Base-by-base conservation (phyloP, 2,888 invertebrate species). In the Pristionchus japonicus region DNA sequence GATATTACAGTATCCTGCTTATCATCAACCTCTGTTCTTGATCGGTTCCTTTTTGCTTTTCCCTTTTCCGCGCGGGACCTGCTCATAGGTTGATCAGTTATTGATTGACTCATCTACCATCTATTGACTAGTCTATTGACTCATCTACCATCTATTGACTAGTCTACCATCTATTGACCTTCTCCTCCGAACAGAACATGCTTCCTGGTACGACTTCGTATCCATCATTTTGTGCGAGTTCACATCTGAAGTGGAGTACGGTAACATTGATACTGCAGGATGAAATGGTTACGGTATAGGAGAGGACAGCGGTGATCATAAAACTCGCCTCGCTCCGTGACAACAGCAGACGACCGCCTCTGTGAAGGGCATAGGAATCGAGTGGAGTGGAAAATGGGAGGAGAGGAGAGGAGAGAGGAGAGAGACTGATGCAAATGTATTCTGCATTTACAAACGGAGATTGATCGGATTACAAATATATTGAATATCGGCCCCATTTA, bases 311-410 rank as follows among this genome's bases (percentile, higher is more conserved):
- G 43, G 43, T n/a, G n/a, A n/a, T n/a, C n/a, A 11, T 43, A 77
- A 3, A 74, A n/a, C 40, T 9, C 0, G 43, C 77, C 77, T 77
- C 77, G 43, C 40, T 77, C 77, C 77, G 43, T 77, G 77, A 47
- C 77, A 77, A 77, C 77, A 77, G 77, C 77, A 77, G 43, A 77
- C 77, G 43, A 77, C 77, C 77, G 77, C 77, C 77, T 77, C 77
- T 43, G 77, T 77, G 77, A 77, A 77, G 43, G 77, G 77, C 77
- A 77, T 77, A 77, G 43, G 43, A 77, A 77, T n/a, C 9, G 77
- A 77, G 43, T 77, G 43, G 23, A 77, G 15, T 43, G 43, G 77
- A 27, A 27, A 13, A 77, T 13, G 43, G 17, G 43, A 77, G 43
- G 47, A 23, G 40, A 27, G 9, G 31, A 31, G 27, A 27, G 27